Conservation (phyloP, 2,113 vertebrate species). For the Leptosomus discolor region DNA sequence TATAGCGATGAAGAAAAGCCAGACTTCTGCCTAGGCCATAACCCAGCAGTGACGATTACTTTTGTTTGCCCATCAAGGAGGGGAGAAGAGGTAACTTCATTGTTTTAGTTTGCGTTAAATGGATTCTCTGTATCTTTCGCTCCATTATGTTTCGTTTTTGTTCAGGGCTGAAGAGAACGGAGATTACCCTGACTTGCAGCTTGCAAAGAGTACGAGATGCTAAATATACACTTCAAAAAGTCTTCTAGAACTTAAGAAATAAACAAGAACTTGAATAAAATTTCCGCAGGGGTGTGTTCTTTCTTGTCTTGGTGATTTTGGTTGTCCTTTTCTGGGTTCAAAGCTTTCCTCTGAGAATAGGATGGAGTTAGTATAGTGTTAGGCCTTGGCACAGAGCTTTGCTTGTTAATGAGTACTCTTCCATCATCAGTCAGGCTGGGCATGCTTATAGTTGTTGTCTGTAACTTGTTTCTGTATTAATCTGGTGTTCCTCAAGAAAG, state of each 20-base stretch:
- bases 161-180: neutral
- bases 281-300: neutral
- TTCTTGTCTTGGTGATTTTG: neutral
- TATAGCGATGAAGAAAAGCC: slow-evolving; percentile 1
- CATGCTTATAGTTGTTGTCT: neutral
- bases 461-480: neutral
- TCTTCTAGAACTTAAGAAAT: neutral
- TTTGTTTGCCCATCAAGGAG: slow-evolving; percentile 89
- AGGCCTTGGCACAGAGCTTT: neutral
- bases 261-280: neutral
- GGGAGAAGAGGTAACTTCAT: slow-evolving; percentile 72
- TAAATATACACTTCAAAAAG: neutral
- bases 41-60: slow-evolving; percentile 87
- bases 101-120: neutral
- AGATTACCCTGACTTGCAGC: neutral
- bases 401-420: neutral
- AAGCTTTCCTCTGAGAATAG: neutral
- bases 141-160: neutral
- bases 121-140: neutral
- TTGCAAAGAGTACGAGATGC: neutral
- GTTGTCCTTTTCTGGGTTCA: neutral
- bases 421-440: neutral
- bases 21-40: slow-evolving; percentile 80
- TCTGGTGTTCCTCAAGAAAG: neutral
- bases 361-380: neutral